Conservation (phyloP, 1,140 invertebrate genomes). For the Ectropis grisescens region DNA sequence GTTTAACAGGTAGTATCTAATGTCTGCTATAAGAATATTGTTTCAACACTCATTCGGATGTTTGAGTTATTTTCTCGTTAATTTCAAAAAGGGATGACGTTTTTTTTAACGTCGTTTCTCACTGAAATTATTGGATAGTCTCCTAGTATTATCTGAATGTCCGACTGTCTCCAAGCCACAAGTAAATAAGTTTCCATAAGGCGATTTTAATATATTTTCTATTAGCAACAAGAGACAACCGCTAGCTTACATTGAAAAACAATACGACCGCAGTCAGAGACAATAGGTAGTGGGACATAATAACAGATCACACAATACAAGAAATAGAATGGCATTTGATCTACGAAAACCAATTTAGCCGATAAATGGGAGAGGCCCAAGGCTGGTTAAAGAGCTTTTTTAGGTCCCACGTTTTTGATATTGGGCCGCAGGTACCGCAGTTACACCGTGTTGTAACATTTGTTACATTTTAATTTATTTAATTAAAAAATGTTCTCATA, state of each 20-base stretch:
- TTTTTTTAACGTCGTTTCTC: too few relatives aligned
- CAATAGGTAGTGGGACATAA: constrained; percentile 16
- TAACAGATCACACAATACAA: constrained; percentile 13
- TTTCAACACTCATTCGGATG: constrained; percentile 1
- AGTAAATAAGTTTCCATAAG: too few relatives aligned
- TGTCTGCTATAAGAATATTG: constrained; percentile 26
- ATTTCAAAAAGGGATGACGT: constrained; percentile 8
- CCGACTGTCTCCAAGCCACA: too few relatives aligned
- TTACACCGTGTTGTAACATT: too few relatives aligned
- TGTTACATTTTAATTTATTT: too few relatives aligned
- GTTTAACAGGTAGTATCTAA: constrained; percentile 52
- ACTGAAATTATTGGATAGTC: too few relatives aligned
- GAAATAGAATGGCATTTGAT: constrained; percentile 20
- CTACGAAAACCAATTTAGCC: constrained; percentile 21
- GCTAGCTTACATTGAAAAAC: too few relatives aligned
- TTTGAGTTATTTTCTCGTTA: constrained; percentile 1
- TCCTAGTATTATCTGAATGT: too few relatives aligned
- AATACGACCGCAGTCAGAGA: too few relatives aligned
- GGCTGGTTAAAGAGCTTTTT: constrained; percentile 1
- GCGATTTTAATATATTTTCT: too few relatives aligned
- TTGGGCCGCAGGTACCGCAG: background rate
- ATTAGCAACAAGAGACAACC: too few relatives aligned
- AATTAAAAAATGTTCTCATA: too few relatives aligned
- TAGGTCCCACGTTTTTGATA: constrained; percentile 9
- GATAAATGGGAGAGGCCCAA: constrained; percentile 17